phyloP scores from a whole-genome alignment of 2,797 vertebrate species.

The Enteromius unitaeniatus region DNA sequence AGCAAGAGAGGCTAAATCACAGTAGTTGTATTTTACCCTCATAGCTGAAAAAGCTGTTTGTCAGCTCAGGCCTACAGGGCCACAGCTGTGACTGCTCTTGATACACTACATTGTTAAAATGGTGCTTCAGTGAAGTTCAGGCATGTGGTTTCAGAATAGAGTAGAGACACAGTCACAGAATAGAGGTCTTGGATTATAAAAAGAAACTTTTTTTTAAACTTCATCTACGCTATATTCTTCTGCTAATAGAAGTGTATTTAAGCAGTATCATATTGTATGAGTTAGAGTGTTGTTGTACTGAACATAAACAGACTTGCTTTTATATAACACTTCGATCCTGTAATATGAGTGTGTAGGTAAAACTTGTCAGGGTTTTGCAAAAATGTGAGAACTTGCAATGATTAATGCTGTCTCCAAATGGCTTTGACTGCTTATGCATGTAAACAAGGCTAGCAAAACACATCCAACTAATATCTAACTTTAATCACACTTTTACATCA shows the following conservation, averaged over 20 bases:
- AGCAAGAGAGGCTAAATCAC: conserved; percentile 6
- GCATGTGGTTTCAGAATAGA: neutral
- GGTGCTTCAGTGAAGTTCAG: no score
- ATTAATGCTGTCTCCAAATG: neutral
- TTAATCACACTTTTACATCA: neutral
- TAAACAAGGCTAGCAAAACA: neutral
- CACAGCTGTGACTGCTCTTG: neutral
- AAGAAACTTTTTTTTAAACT: neutral
- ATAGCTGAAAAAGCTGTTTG: neutral
- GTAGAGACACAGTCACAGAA: neutral
- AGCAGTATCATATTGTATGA: neutral
- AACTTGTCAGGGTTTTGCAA: neutral
- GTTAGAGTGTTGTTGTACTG: neutral
- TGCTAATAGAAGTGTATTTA: neutral
- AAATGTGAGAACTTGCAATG: neutral
- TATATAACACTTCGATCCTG: neutral
- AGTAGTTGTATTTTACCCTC: conserved; percentile 1
- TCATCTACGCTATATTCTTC: neutral
- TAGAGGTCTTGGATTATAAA: neutral
- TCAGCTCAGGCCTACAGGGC: conserved; percentile 15
- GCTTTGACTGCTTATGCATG: neutral
- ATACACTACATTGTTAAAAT: neutral
- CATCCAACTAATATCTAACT: neutral
- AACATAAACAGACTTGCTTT: neutral
- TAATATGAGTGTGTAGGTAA: neutral